Evolutionary conservation across 2,113 vertebrate species (phyloP).

Genomic region (Perccottus glenii): DNA sequence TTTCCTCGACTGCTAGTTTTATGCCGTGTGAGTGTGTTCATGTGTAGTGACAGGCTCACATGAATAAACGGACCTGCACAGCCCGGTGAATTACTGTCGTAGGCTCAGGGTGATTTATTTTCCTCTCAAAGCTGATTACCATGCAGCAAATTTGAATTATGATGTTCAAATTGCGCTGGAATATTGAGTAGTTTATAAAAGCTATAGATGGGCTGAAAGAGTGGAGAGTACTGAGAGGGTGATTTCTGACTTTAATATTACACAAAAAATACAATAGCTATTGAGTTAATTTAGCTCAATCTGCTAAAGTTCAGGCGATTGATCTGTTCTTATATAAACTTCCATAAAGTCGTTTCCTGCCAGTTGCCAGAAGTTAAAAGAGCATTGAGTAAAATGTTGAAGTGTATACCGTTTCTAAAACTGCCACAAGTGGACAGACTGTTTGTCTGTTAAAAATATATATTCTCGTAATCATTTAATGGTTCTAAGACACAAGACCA

Average conservation of each 20-base stretch:
- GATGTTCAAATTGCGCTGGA: slow-evolving; percentile 36
- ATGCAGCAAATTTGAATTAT: slow-evolving; percentile 60
- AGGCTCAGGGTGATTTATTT: slow-evolving; percentile 53
- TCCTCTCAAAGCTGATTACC: slow-evolving; percentile 49
- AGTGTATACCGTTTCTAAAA: not conserved
- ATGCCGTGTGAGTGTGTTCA: slow-evolving; percentile 24
- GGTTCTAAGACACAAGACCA: too few relatives aligned
- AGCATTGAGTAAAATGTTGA: slow-evolving; percentile 6
- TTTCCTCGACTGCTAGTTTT: slow-evolving; percentile 37
- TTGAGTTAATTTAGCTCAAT: not conserved
- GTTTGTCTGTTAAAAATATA: too few relatives aligned
- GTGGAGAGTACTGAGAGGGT: slow-evolving; percentile 25
- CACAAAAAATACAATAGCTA: slow-evolving; percentile 35
- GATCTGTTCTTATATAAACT: not conserved
- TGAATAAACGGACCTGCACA: slow-evolving; percentile 13
- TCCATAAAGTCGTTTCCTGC: not conserved
- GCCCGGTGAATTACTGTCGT: slow-evolving; percentile 13
- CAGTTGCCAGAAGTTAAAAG: slow-evolving; percentile 3
- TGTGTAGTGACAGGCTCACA: slow-evolving; percentile 17
- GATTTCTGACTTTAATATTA: slow-evolving; percentile 46
- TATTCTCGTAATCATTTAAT: too few relatives aligned
- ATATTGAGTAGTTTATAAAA: slow-evolving; percentile 56
- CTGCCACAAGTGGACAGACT: too few relatives aligned
- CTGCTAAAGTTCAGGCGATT: not conserved
- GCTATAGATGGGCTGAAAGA: slow-evolving; percentile 30